Conservation (phyloP, 2,113 vertebrate species). For the Opisthocomus hoazin region DNA sequence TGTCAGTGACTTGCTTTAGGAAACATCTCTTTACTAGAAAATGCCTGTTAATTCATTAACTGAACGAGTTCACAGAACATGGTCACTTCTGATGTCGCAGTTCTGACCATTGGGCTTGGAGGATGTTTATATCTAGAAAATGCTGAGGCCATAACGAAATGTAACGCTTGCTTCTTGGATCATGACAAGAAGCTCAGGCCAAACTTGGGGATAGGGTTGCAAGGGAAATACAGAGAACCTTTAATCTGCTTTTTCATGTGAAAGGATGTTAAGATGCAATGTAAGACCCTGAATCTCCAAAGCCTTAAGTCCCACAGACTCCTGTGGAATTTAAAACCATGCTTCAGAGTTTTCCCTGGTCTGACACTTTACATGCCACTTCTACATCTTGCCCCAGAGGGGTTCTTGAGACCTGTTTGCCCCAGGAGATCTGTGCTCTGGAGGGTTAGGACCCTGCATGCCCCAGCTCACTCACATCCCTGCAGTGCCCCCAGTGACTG, state of each 20-base stretch:
- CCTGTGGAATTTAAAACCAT: not conserved
- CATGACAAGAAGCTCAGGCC: not conserved
- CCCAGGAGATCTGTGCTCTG: not conserved
- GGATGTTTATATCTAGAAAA: not conserved
- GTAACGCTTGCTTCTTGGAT: not conserved
- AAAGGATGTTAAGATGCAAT: not conserved
- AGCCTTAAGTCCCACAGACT: not conserved
- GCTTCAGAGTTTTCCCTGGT: not conserved
- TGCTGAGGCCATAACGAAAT: not conserved
- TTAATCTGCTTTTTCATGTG: not conserved
- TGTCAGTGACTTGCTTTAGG: not conserved
- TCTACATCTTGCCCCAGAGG: not conserved
- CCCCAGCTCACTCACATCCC: not conserved
- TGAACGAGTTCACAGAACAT: not conserved
- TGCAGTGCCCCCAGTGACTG: accelerated
- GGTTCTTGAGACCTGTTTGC: not conserved
- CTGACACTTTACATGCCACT: not conserved
- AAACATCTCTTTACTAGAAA: not conserved
- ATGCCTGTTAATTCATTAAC: not conserved
- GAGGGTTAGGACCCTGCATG: not conserved
- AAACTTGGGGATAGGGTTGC: not conserved
- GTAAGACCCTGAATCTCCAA: not conserved
- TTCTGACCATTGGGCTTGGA: not conserved
- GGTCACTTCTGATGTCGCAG: not conserved
- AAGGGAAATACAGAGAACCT: not conserved